These are phyloP conservation scores for Nemotelus nigrinus DNA, from an alignment of 2,888 invertebrate species.

Conservation along the genomic window DNA sequence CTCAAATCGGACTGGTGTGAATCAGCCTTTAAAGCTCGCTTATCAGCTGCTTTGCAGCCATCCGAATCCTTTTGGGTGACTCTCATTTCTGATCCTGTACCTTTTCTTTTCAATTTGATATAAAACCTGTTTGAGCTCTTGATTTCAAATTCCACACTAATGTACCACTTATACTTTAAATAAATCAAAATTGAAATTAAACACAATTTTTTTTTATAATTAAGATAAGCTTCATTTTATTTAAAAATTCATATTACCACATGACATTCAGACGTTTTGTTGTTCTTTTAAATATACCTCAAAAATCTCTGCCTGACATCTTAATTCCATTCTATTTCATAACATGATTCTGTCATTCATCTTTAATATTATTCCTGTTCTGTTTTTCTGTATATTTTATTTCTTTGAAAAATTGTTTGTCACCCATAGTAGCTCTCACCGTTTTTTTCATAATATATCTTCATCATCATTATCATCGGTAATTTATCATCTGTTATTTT, in stretches of 20 bases:
- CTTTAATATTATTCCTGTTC: background rate
- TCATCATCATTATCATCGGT: background rate
- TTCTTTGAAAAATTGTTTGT: background rate
- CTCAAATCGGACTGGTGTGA: too few species aligned
- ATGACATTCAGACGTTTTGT: slow-evolving; percentile 23
- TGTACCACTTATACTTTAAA: background rate
- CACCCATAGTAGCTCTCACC: background rate
- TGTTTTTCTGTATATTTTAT: background rate
- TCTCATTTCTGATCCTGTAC: too few species aligned
- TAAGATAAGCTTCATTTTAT: slow-evolving; percentile 49
- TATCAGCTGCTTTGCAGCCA: too few species aligned
- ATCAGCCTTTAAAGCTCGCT: too few species aligned
- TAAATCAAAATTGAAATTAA: slow-evolving; percentile 23
- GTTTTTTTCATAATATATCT: background rate
- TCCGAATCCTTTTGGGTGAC: too few species aligned
- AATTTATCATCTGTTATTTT: background rate
- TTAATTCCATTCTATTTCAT: too few species aligned
- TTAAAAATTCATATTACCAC: slow-evolving; percentile 49
- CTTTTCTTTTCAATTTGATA: too few species aligned
- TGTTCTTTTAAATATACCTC: background rate
- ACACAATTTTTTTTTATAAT: slow-evolving; percentile 41
- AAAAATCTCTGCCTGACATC: too few species aligned
- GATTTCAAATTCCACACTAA: background rate
- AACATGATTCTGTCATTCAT: background rate
- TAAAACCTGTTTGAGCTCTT: too few species aligned